Evolutionary conservation across 2,113 vertebrate species (phyloP).

Genomic region (Platysternon megacephalum): DNA sequence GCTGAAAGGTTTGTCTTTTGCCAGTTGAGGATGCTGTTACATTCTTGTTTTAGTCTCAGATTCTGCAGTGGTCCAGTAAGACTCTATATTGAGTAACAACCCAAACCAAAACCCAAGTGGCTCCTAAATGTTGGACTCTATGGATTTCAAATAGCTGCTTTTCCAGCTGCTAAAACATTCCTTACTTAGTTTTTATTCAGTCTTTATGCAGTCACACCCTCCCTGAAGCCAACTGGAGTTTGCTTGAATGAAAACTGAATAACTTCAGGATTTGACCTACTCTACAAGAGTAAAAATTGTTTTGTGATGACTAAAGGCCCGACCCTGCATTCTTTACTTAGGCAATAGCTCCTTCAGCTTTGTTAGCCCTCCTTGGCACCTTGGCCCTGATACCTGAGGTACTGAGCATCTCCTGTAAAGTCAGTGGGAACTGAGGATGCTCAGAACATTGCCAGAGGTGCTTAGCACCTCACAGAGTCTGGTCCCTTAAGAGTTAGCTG

Average conservation of each 20-base stretch:
- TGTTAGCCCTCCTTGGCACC: not conserved
- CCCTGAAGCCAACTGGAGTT: not conserved
- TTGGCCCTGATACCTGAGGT: not conserved
- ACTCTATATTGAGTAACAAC: too few relatives aligned
- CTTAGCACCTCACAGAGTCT: not conserved
- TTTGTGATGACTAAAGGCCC: not conserved
- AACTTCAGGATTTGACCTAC: not conserved
- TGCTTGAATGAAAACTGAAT: not conserved
- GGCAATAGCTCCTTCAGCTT: not conserved
- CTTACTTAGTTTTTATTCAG: not conserved
- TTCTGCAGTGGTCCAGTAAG: not conserved
- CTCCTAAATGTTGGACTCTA: too few relatives aligned
- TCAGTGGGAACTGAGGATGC: not conserved
- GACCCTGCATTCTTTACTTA: not conserved
- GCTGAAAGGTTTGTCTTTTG: not conserved
- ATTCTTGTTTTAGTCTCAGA: not conserved
- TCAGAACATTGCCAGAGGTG: not conserved
- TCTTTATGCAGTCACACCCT: not conserved
- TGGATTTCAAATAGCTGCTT: not conserved
- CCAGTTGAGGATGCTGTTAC: not conserved
- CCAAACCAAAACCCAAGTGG: not conserved
- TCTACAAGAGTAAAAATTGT: not conserved
- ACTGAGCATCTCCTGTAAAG: not conserved
- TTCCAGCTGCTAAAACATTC: not conserved
- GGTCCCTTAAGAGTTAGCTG: not conserved